Evolutionary conservation across 2,888 invertebrate genomes (phyloP).

Genomic region (Bimastos eiseni): DNA sequence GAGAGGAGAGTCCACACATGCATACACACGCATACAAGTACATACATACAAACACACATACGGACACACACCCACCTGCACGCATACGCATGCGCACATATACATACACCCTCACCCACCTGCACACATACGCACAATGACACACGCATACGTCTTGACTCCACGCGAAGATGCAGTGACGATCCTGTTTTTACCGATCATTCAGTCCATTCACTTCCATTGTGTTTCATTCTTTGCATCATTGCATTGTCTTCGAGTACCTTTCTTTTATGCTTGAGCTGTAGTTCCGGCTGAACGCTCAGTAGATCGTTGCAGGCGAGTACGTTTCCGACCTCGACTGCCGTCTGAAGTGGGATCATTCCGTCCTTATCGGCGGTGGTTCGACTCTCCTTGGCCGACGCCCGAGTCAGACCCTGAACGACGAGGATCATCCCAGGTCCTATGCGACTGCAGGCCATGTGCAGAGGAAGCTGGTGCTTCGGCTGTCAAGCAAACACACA

Average conservation of each 20-base stretch:
- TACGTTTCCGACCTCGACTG: constrained; percentile 92
- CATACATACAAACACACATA: too few relatives aligned
- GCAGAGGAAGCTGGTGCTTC: constrained; percentile 89
- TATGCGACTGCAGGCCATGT: constrained; percentile 89
- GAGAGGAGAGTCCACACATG: too few relatives aligned
- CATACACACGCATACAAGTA: too few relatives aligned
- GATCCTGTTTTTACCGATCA: too few relatives aligned
- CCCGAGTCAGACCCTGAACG: constrained; percentile 81
- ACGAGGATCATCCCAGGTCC: constrained; percentile 85
- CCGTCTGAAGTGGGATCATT: constrained; percentile 82
- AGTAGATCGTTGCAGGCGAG: constrained; percentile 91
- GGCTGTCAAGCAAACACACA: constrained; percentile 70
- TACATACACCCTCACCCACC: too few relatives aligned
- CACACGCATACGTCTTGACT: too few relatives aligned
- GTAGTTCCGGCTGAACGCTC: constrained; percentile 80
- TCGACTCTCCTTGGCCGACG: constrained; percentile 86
- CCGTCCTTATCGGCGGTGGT: constrained; percentile 76
- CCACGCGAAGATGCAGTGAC: too few relatives aligned
- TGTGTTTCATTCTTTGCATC: too few relatives aligned
- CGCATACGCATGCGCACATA: too few relatives aligned
- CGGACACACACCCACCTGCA: too few relatives aligned
- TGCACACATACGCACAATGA: too few relatives aligned
- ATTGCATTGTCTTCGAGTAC: constrained; percentile 44
- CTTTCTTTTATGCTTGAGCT: constrained; percentile 70
- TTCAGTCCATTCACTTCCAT: neutral